Evolutionary conservation across 2,797 vertebrate genomes (phyloP), one percentile per base, ranked within the genome.

Genomic region (Austrolebias charrua): DNA sequence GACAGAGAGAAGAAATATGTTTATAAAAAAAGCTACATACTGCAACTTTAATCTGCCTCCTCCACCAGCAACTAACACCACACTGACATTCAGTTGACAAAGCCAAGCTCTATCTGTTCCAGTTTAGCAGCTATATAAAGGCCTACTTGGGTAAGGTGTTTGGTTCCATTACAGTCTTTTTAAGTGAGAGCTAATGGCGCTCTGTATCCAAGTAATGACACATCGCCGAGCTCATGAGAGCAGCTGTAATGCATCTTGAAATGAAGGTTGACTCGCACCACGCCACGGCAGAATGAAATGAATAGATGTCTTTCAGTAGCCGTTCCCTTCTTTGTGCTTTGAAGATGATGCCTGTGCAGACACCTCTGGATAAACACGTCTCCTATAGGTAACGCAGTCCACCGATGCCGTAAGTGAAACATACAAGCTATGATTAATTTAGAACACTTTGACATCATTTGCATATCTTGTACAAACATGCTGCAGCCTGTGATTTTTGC

Each of bases 221-320:
- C 35, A 5, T 63, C 65, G 60, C 80, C 55, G 76, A 69, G 86
- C 75, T 63, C 19, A 65, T 50, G 78, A 88, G 80, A 78, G 82
- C 83, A 45, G 75, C 81, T 47, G 73, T 84, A 85, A 88, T 90
- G 85, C 85, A 88, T 89, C 84, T 86, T 72, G 78, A 81, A 84
- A 80, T 80, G 84, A 87, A 79, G 80, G 77, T 69, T 81, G 82
- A 82, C 78, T 82, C 50, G 31, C 66, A 65, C 61, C 76, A 63
- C 35, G 76, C 82, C 69, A 77, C 77, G 86, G 86, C 80, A 79
- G 80, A 62, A 63, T 59, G 29, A 82, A 87, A 85, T 86, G 78
- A 88, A 85, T 86, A 75, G 76, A 38, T 70, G 77, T 55, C 79
- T 83, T 85, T 89, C 78, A 85, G 78, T 82, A 86, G 76, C 57